Base-by-base conservation (phyloP, 2,888 invertebrate species). In the Orchesellides sinensis region DNA sequence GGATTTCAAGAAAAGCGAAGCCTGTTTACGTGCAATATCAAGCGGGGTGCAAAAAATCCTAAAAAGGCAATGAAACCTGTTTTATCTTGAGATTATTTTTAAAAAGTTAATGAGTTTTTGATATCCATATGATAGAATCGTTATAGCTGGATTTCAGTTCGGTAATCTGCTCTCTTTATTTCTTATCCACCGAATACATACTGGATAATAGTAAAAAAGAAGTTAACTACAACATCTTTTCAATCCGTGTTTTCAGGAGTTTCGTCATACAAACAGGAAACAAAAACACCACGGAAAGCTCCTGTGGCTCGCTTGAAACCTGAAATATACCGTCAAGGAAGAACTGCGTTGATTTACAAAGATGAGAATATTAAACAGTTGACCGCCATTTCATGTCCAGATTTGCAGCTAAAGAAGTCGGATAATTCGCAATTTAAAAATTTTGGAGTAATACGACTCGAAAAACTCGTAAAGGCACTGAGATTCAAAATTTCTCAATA, bases 111-210 rank as follows among this genome's bases (percentile, higher is more conserved):
- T 68, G 25, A 10, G 5, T 19, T 23, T 17, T 52, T 2, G 3
- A 10, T 70, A 32, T 49, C 5, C 21, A 1, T 8, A 17, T 19
- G 17, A 27, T 52, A 1, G 23, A 14, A 35, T 21, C n/a, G n/a
- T 47, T 49, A 19, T 10, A n/a, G 4, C n/a, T 49, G n/a, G 2
- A 21, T 5, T 40, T 23, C 54, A 75, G 66, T 2, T 52, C 65
- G 12, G 40, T 25, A n/a, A 66, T 29, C 5, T 75, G 75, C 66
- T 75, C 75, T 1, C 23, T 3, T 3, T 66, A 75, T 25, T 75
- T 75, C 29, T 8, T 1, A 21, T 5, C 1, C 4, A 27, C n/a
- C 14, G 65, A 70, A 70, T 79, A 35, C 17, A 14, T 17, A 1
- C 23, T 25, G 0, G 19, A 32, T 19, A 23, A 21, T 27, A 65